Base-by-base conservation (phyloP, 2,113 vertebrate genomes). In the Balaeniceps rex region DNA sequence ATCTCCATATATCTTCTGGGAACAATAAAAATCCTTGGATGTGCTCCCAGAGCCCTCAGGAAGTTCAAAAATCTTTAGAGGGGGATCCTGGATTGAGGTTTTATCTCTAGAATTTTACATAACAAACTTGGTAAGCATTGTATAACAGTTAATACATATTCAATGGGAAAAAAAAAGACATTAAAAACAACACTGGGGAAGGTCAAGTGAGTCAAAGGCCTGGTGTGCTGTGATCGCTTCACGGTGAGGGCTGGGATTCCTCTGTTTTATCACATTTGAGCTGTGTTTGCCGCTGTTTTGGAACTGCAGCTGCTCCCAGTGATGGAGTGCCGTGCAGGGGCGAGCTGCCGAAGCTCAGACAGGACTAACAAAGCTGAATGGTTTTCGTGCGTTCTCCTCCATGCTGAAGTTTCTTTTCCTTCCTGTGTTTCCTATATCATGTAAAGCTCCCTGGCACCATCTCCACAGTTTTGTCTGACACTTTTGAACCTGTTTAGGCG, bases 81-180 rank as follows among this genome's bases (percentile, higher is more conserved):
- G 91, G 93, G 96, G 85, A 71, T 42, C 38, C 66, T n/a, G 81
- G 76, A 71, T 91, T 92, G 93, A 94, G 80, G 70, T 92, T 97
- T 98, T 95, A 95, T 90, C 87, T 97, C 70, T 71, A 88, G 81
- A 94, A 74, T 97, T 97, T 93, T 93, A 89, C 80, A 71, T 91
- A 94, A 97, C 83, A 66, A 86, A 78, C 82, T 95, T 65, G 83
- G 79, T 97, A 92, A 97, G 85, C 28, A 3, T 97, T 98, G 94
- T 93, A 15, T 97, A 98, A 97, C 89, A 97, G 91, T 65, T 94
- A 80, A 97, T 98, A 88, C 93, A 98, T 96, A 97, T 95, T 98
- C 97, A 97, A 61, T 81, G 65, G 65, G 54, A 52, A 17, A 18
- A 19, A 44, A 88, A 17, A 14, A 36, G 63, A 55, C 76, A 55